Percentiles rank a stretch among this genome's conserved stretches.
Evolutionary conservation across 2,888 invertebrate species (phyloP).

Genomic region (Mythimna ferrago): DNA sequence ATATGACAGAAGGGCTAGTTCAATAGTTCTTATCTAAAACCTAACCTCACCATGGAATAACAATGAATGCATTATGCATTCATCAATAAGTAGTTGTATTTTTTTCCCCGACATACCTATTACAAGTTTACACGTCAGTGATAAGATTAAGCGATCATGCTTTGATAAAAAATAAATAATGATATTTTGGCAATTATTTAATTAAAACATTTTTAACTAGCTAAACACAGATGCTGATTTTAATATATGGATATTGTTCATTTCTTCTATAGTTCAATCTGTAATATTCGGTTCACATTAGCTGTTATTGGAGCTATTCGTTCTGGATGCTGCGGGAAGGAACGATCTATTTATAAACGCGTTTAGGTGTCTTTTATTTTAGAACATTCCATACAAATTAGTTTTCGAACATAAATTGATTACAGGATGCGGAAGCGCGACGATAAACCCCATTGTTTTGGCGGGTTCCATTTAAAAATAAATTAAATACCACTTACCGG

Average conservation of each 20-base stretch:
- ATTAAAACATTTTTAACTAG: conserved; percentile 3
- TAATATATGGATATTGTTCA: not conserved
- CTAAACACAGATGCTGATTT: not conserved
- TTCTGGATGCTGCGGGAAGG: conserved; percentile 75
- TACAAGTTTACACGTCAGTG: conserved; percentile 56
- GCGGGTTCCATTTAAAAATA: conserved; percentile 75
- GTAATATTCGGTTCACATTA: conserved; percentile 39
- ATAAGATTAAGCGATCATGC: conserved; percentile 46
- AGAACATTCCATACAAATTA: conserved; percentile 75
- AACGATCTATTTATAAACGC: conserved; percentile 86
- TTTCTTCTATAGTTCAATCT: conserved; percentile 2
- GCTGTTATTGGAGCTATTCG: conserved; percentile 54
- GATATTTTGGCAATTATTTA: conserved; percentile 4
- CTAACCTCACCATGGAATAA: conserved; percentile 53
- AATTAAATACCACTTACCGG: conserved; percentile 92
- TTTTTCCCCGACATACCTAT: conserved; percentile 30
- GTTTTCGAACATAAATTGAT: conserved; percentile 59
- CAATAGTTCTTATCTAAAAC: conserved; percentile 52
- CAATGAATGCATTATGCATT: not conserved
- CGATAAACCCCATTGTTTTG: conserved; percentile 61
- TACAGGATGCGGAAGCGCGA: conserved; percentile 74
- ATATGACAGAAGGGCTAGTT: conserved; percentile 4
- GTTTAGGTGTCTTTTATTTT: conserved; percentile 84
- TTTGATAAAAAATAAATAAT: conserved; percentile 39
- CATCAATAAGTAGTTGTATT: conserved; percentile 4